Conservation (phyloP, 2,113 vertebrate genomes). For the Istiophorus platypterus region DNA sequence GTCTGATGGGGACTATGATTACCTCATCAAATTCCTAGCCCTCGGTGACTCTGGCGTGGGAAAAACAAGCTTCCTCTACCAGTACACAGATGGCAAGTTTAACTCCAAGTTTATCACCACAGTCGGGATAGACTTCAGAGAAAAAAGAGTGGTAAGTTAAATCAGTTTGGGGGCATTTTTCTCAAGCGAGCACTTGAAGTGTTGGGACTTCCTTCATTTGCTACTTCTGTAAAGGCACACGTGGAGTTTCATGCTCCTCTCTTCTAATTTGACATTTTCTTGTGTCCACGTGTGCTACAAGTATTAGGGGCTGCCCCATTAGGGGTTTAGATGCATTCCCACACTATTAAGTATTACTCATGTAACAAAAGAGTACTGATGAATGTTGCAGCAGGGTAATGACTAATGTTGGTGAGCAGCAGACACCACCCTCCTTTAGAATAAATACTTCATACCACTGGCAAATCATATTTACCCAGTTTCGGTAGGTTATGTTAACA, state of each 20-base stretch:
- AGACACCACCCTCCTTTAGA: conserved; percentile 78
- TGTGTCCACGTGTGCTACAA: not conserved
- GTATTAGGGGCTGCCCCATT: conserved; percentile 22
- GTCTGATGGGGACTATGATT: conserved; percentile 99
- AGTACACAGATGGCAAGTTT: conserved; percentile 97
- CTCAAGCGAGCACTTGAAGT: not conserved
- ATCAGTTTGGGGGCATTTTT: not conserved
- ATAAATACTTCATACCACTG: conserved; percentile 75
- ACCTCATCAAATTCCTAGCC: conserved; percentile 99
- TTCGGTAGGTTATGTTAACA: not conserved
- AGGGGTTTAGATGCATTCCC: conserved; percentile 53
- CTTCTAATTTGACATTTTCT: conserved; percentile 1
- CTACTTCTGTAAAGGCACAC: not conserved
- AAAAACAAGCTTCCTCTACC: conserved; percentile 97
- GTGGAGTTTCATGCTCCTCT: not conserved
- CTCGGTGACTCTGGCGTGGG: conserved; percentile 98
- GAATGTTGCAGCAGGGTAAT: conserved; percentile 53
- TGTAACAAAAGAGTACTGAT: conserved; percentile 46
- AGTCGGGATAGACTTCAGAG: conserved; percentile 98
- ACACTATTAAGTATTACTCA: conserved; percentile 22
- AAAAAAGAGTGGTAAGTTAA: conserved; percentile 95
- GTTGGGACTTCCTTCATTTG: not conserved
- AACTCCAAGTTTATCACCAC: conserved; percentile 99
- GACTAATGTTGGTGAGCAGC: conserved; percentile 45
- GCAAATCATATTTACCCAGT: conserved; percentile 66